Evolutionary conservation across 2,797 vertebrate genomes (phyloP).

Genomic region (Tolypeutes matacus): DNA sequence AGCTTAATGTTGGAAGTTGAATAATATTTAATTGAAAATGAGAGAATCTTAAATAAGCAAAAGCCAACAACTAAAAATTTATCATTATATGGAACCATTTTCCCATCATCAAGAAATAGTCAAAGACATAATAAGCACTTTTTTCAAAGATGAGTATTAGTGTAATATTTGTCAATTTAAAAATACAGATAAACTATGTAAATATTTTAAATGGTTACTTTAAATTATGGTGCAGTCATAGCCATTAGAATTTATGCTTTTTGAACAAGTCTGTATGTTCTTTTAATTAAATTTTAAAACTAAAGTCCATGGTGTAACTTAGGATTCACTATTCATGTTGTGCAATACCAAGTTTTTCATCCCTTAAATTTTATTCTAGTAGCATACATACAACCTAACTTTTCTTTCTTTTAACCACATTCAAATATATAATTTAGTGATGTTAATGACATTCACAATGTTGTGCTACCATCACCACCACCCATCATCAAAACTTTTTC

Average conservation of each 20-base stretch:
- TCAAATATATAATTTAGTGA: too few relatives aligned
- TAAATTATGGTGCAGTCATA: neutral
- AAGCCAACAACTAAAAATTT: neutral
- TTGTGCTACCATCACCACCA: too few relatives aligned
- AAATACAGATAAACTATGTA: neutral
- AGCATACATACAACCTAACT: too few relatives aligned
- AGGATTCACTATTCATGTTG: too few relatives aligned
- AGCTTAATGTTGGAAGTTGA: neutral
- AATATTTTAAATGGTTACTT: neutral
- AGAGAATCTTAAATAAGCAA: neutral
- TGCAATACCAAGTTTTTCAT: too few relatives aligned
- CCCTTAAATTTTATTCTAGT: too few relatives aligned
- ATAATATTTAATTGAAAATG: neutral
- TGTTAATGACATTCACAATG: too few relatives aligned
- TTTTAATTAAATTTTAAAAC: neutral
- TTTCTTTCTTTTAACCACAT: too few relatives aligned
- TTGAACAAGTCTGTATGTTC: neutral
- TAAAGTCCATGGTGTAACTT: too few relatives aligned
- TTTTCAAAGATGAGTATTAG: neutral
- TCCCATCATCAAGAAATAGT: neutral
- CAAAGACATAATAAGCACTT: neutral
- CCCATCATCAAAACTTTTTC: too few relatives aligned
- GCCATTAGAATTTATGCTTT: neutral
- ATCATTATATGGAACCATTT: neutral
- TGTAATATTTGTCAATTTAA: neutral